phyloP scores from a whole-genome alignment of 2,797 vertebrate genomes.

The Diceros bicornis region DNA sequence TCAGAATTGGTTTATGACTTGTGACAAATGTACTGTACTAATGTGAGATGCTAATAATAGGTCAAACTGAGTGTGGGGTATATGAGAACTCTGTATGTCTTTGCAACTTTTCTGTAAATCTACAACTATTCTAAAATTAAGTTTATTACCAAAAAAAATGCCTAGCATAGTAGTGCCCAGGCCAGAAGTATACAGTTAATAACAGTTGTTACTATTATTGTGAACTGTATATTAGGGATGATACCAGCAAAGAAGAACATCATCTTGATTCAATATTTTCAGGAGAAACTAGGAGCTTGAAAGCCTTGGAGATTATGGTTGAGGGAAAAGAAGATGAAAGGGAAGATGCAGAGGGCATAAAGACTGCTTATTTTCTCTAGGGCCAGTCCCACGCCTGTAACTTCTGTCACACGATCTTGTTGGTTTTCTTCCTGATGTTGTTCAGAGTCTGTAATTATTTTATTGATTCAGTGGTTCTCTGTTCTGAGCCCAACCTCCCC shows the following conservation, averaged over 20 bases:
- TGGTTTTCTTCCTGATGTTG: background rate
- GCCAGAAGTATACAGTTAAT: background rate
- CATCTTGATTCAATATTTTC: background rate
- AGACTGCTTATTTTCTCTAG: background rate
- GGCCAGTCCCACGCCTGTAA: background rate
- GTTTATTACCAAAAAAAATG: background rate
- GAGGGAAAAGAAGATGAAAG: background rate
- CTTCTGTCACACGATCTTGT: background rate
- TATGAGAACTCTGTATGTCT: background rate
- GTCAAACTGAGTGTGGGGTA: background rate
- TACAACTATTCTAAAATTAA: slow-evolving; percentile 9
- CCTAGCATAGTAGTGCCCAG: background rate
- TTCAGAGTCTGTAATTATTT: slow-evolving; percentile 3
- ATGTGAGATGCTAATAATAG: background rate
- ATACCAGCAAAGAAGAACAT: background rate
- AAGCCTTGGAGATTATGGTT: background rate
- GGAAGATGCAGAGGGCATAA: background rate
- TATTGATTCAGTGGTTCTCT: background rate
- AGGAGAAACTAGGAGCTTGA: background rate
- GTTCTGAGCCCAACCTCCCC: background rate
- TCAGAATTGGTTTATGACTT: background rate
- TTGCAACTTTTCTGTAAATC: background rate
- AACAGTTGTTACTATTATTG: background rate
- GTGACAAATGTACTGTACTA: background rate
- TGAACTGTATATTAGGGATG: background rate